These are phyloP conservation scores for Meloidogyne hapla DNA, from an alignment of 1,140 invertebrate genomes.

Conservation along the genomic window DNA sequence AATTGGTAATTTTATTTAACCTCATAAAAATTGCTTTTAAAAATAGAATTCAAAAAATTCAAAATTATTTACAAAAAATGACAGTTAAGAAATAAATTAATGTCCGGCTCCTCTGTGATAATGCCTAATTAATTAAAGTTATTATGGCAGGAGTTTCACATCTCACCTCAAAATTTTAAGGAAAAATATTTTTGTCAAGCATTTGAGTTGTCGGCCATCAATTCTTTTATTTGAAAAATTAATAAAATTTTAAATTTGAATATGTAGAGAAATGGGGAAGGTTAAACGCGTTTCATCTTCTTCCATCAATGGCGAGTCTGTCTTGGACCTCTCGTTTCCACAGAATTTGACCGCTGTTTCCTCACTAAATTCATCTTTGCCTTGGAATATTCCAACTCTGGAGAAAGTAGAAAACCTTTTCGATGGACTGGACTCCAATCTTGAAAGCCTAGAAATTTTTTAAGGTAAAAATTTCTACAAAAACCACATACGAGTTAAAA, in stretches of 20 bases:
- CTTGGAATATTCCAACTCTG: constrained; percentile 20
- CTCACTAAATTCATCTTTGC: neutral
- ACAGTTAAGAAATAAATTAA: too few species aligned
- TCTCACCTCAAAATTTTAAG: too few species aligned
- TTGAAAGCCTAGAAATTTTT: neutral
- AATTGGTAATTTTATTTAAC: neutral
- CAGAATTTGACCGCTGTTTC: neutral
- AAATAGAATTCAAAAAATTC: too few species aligned
- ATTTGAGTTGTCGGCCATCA: too few species aligned
- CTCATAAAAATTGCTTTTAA: too few species aligned
- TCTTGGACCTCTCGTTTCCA: neutral
- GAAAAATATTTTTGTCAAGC: too few species aligned
- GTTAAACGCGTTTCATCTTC: neutral
- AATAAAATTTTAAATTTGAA: too few species aligned
- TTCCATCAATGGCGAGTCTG: neutral
- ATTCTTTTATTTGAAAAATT: too few species aligned
- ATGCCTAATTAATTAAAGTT: too few species aligned
- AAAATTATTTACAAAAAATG: too few species aligned
- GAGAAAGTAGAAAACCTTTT: constrained; percentile 10
- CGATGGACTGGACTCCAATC: neutral
- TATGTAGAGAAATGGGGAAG: neutral
- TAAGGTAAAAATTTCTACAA: neutral
- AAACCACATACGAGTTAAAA: neutral
- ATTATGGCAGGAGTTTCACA: too few species aligned
- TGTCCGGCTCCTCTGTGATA: too few species aligned